phyloP scores from a whole-genome alignment of 2,113 vertebrate genomes.

The Neopipo cinnamomea region DNA sequence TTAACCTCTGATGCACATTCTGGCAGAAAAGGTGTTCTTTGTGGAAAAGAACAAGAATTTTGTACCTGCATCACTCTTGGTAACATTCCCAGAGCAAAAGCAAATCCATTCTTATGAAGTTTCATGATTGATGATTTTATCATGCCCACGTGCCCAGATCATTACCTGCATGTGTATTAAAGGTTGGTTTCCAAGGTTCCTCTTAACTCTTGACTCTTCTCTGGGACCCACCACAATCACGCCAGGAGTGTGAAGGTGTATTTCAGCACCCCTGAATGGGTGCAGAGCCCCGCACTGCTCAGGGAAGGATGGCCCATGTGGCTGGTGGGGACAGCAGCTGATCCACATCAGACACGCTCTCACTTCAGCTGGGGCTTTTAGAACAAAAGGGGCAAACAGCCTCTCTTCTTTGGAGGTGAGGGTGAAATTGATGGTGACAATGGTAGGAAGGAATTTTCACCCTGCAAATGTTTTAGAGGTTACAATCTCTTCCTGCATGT shows the following conservation, averaged over 20 bases:
- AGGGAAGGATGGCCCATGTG: background rate
- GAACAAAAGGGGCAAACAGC: background rate
- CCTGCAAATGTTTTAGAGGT: background rate
- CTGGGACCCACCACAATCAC: background rate
- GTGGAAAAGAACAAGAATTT: background rate
- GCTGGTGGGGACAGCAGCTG: background rate
- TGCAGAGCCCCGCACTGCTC: background rate
- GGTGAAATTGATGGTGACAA: background rate
- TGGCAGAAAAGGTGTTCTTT: background rate
- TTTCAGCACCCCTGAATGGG: background rate
- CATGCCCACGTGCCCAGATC: fast-evolving
- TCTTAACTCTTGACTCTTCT: background rate
- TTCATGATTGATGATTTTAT: background rate
- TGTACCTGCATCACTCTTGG: background rate
- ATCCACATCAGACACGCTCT: fast-evolving
- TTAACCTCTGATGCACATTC: background rate
- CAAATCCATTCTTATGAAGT: background rate
- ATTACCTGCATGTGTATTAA: background rate
- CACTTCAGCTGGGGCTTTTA: background rate
- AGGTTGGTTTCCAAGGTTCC: background rate
- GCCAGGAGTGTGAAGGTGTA: fast-evolving
- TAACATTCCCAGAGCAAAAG: background rate
- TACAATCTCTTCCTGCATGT: background rate
- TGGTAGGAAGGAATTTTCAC: background rate
- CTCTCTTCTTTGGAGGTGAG: background rate